Conservation (phyloP, 1,140 invertebrate genomes). For the Drosophila sucinea region DNA sequence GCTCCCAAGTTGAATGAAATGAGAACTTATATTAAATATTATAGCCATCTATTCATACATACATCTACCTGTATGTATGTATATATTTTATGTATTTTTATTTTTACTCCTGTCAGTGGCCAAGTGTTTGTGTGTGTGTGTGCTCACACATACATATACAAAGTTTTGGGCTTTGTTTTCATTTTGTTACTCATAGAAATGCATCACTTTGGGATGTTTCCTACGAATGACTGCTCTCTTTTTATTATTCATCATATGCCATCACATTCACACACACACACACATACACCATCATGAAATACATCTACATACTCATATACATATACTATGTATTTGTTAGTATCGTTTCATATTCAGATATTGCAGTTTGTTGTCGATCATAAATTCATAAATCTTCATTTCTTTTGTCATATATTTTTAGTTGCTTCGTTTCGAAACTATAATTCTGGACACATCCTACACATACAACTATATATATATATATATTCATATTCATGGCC, state of each 20-base stretch:
- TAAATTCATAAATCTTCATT: constrained; percentile 41
- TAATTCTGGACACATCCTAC: constrained; percentile 37
- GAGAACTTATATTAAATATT: constrained; percentile 15
- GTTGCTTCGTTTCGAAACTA: constrained; percentile 19
- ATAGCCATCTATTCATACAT: constrained; percentile 31
- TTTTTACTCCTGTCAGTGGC: neutral
- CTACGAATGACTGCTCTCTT: constrained; percentile 16
- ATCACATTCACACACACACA: constrained; percentile 14
- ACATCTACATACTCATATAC: constrained; percentile 8
- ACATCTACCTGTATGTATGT: constrained; percentile 9
- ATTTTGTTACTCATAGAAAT: constrained; percentile 55
- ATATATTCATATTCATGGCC: constrained; percentile 18
- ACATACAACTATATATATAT: constrained; percentile 17
- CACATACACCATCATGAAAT: neutral
- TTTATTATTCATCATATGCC: constrained; percentile 6
- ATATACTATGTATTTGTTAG: constrained; percentile 2
- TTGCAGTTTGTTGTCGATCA: constrained; percentile 1
- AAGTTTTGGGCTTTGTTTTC: constrained; percentile 7
- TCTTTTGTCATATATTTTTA: constrained; percentile 21
- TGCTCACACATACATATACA: neutral
- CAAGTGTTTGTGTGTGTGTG: constrained; percentile 20
- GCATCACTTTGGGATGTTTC: constrained; percentile 61
- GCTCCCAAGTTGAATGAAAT: constrained; percentile 36
- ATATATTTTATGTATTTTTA: constrained; percentile 18
- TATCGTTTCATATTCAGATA: neutral